Evolutionary conservation across 1,140 invertebrate species (phyloP).

Genomic region (Eciton burchellii): DNA sequence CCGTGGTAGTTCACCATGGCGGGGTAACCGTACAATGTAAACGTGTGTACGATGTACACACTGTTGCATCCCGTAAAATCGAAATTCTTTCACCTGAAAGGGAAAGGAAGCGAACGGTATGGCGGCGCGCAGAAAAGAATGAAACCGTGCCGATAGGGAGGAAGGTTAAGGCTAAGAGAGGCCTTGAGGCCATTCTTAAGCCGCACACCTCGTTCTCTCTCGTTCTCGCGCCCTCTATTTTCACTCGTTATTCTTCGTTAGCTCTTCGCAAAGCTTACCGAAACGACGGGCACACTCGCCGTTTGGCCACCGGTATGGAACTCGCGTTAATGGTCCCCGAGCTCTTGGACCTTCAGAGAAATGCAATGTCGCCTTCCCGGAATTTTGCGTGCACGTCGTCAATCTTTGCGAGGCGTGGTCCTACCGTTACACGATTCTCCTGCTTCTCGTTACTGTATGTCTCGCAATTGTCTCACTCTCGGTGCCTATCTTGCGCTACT

Average conservation of each 20-base stretch:
- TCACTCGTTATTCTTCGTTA: conserved; percentile 17
- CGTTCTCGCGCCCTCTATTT: conserved; percentile 6
- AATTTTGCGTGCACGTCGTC: conserved; percentile 69
- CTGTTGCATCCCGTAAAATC: not conserved
- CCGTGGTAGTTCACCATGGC: too few species aligned
- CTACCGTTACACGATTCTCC: conserved; percentile 62
- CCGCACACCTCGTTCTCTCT: conserved; percentile 30
- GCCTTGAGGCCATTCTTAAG: conserved; percentile 68
- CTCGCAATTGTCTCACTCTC: conserved; percentile 83
- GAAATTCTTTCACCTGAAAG: conserved; percentile 36
- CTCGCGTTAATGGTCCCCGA: conserved; percentile 63
- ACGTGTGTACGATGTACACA: too few species aligned
- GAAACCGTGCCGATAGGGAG: conserved; percentile 45
- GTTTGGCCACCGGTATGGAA: conserved; percentile 68
- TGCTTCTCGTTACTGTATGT: conserved; percentile 84
- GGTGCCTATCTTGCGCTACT: conserved; percentile 73
- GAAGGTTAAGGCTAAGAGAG: conserved; percentile 62
- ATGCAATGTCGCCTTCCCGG: conserved; percentile 70
- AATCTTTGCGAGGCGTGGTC: conserved; percentile 47
- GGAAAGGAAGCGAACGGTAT: conserved; percentile 36
- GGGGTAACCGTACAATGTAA: too few species aligned
- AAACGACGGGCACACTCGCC: conserved; percentile 71
- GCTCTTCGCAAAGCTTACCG: conserved; percentile 48
- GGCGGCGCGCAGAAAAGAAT: conserved; percentile 46
- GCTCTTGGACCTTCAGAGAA: conserved; percentile 72